phyloP scores from a whole-genome alignment of 2,797 vertebrate species.

The Hephaestus fuliginosus region DNA sequence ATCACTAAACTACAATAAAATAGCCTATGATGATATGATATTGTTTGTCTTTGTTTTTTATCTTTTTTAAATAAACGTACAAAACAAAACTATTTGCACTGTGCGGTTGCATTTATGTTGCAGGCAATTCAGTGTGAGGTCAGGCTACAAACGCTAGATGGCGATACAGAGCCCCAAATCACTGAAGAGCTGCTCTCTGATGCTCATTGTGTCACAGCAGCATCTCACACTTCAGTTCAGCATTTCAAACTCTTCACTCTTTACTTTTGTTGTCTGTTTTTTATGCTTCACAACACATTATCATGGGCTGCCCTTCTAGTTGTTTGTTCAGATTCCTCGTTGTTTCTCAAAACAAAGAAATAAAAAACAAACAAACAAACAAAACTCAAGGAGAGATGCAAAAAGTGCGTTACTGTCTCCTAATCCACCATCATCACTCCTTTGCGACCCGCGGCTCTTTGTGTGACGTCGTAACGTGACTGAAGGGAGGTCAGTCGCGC shows the following conservation, averaged over 20 bases:
- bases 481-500: slow-evolving; percentile 1
- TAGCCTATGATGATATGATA: no score
- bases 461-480: neutral
- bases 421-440: neutral
- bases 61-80: no score
- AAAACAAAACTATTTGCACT: no score
- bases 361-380: no score
- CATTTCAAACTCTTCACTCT: neutral
- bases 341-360: no score
- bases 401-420: neutral
- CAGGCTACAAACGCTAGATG: slow-evolving; percentile 46
- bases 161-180: slow-evolving; percentile 11
- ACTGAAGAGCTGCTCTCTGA: neutral
- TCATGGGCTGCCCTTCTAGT: accelerated
- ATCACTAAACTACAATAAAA: no score
- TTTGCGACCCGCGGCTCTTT: neutral
- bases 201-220: neutral
- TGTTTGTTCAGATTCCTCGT: neutral
- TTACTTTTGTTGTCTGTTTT: neutral
- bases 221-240: neutral
- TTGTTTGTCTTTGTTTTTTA: no score
- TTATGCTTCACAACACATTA: accelerated
- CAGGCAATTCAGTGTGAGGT: slow-evolving; percentile 10
- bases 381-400: neutral
- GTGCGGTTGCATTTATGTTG: accelerated